phyloP scores from a whole-genome alignment of 2,797 vertebrate genomes.

The Adrianichthys oophorus region DNA sequence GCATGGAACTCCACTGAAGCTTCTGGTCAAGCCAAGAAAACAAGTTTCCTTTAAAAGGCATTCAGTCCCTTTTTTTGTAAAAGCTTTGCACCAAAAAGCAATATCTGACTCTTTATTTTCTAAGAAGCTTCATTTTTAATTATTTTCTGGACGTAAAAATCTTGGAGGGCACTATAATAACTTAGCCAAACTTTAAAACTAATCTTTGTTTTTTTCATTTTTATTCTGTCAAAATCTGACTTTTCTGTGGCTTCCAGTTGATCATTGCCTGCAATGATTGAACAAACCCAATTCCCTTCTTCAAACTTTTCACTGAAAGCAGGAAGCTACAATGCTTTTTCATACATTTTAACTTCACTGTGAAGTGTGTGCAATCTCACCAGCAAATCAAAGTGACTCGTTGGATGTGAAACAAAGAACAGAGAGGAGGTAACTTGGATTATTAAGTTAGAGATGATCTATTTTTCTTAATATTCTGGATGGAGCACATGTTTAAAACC shows the following conservation, averaged over 20 bases:
- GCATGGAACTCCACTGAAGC: no score
- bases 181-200: constrained; percentile 36
- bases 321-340: constrained; percentile 24
- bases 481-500: constrained; percentile 9
- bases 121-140: no score
- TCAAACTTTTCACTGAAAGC: constrained; percentile 23
- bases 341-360: constrained; percentile 17
- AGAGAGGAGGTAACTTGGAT: constrained; percentile 6
- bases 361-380: constrained; percentile 23
- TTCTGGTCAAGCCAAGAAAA: no score
- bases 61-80: no score
- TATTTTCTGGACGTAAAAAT: no score
- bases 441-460: constrained; percentile 3
- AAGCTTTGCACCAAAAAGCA: no score
- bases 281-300: constrained; percentile 50
- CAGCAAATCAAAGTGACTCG: constrained; percentile 17
- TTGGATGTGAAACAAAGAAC: not conserved
- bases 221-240: constrained; percentile 13
- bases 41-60: no score
- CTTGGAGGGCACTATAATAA: no score
- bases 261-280: constrained; percentile 24
- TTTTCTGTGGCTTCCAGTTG: constrained; percentile 3
- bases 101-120: no score
- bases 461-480: constrained; percentile 28
- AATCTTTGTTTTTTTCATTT: constrained; percentile 12